These are phyloP conservation scores for Chloroclystis v-ata DNA, from an alignment of 2,888 invertebrate species.

Conservation along the genomic window DNA sequence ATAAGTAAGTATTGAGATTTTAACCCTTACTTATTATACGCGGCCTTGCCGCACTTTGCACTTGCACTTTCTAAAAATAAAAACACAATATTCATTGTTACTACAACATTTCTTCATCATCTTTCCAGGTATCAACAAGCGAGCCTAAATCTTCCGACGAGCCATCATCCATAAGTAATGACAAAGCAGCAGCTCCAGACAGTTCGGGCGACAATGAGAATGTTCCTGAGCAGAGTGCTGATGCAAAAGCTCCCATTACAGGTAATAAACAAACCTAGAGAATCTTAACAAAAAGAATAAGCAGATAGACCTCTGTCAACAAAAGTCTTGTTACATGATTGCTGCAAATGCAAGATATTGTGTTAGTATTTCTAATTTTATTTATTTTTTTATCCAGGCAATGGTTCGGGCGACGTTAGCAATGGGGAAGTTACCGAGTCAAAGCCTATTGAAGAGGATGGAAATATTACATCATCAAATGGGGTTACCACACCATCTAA, in stretches of 20 bases:
- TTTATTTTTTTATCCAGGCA: conserved; percentile 24
- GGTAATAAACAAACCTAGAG: too few relatives aligned
- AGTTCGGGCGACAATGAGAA: conserved; percentile 66
- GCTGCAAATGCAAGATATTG: too few relatives aligned
- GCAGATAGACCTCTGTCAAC: too few relatives aligned
- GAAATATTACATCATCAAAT: conserved; percentile 72
- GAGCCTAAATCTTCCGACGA: conserved; percentile 49
- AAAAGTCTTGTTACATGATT: too few relatives aligned
- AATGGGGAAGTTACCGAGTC: conserved; percentile 72
- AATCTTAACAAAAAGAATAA: too few relatives aligned
- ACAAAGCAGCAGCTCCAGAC: conserved; percentile 60
- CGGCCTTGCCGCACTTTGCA: too few relatives aligned
- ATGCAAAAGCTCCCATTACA: conserved; percentile 40
- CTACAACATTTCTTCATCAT: too few relatives aligned
- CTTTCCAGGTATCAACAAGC: conserved; percentile 67
- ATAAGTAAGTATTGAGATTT: too few relatives aligned
- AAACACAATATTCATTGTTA: too few relatives aligned
- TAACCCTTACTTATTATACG: too few relatives aligned
- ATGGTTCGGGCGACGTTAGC: conserved; percentile 48
- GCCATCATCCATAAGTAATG: conserved; percentile 43
- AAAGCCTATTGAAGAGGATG: conserved; percentile 58
- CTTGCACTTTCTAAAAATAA: too few relatives aligned
- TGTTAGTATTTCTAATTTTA: background rate
- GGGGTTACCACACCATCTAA: conserved; percentile 65
- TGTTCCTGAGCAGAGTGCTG: conserved; percentile 64